Conservation (phyloP, 2,113 vertebrate genomes). For the Oreochromis niloticus region DNA sequence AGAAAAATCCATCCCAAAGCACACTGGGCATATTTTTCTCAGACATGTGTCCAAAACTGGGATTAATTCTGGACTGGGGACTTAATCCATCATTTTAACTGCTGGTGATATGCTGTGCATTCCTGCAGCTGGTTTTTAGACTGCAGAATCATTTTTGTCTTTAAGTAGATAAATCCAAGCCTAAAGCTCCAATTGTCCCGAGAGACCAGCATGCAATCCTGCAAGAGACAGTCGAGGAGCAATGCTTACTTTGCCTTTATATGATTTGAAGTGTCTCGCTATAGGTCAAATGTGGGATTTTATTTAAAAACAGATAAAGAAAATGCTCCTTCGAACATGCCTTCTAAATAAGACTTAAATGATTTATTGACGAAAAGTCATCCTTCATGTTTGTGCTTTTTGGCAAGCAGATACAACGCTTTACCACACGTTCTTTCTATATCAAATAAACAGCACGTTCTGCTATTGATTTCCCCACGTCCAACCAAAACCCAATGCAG, state of each 20-base stretch:
- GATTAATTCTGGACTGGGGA: neutral
- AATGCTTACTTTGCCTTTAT: neutral
- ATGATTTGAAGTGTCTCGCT: neutral
- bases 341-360: neutral
- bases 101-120: neutral
- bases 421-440: neutral
- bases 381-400: neutral
- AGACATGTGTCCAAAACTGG: neutral
- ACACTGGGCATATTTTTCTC: neutral
- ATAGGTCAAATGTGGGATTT: neutral
- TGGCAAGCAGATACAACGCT: neutral
- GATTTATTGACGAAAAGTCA: neutral
- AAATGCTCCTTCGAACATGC: fast-evolving
- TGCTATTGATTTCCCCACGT: neutral
- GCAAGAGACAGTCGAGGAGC: neutral
- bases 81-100: neutral
- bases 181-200: neutral
- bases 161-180: neutral
- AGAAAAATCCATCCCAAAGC: neutral
- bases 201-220: neutral
- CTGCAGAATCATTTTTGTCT: neutral
- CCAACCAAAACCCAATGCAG: neutral
- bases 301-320: neutral
- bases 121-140: neutral
- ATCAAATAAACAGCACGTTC: neutral